A percentile compares a stretch with the other conserved stretches of the same genome.
Conservation (phyloP, 2,888 invertebrate species). For the Lasius platythorax region DNA sequence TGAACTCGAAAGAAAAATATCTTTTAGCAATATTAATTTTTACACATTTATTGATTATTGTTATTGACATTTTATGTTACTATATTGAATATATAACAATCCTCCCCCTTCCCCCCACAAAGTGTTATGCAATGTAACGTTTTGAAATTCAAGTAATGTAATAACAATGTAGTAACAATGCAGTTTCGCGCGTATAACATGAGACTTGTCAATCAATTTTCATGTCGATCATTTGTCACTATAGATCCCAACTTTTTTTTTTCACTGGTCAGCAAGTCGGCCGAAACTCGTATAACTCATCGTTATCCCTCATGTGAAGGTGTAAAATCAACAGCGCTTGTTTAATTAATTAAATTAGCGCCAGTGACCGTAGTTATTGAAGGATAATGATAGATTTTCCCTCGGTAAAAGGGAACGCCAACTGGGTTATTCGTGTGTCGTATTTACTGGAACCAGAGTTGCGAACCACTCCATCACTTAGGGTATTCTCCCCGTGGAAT, state of each 20-base stretch:
- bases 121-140: not conserved
- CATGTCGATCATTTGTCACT: not conserved
- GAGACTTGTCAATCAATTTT: not conserved
- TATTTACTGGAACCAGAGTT: conserved; percentile 61
- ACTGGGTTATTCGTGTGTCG: conserved; percentile 60
- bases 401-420: conserved; percentile 41
- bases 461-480: conserved; percentile 82
- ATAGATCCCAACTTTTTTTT: not conserved
- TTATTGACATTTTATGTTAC: not conserved
- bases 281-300: conserved; percentile 13
- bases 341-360: conserved; percentile 60
- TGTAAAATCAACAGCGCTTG: conserved; percentile 26
- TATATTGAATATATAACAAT: not conserved
- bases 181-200: not conserved
- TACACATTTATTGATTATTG: not conserved
- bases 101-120: not conserved
- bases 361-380: conserved; percentile 61
- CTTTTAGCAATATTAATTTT: not conserved
- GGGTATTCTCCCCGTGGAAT: conserved; percentile 77
- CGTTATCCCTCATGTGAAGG: conserved; percentile 24
- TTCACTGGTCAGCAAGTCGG: not conserved
- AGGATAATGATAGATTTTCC: conserved; percentile 73
- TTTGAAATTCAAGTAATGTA: not conserved
- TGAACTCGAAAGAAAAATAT: not conserved
- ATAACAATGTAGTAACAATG: no score